Conservation (phyloP, 2,113 vertebrate species). For the Dinomys branickii region DNA sequence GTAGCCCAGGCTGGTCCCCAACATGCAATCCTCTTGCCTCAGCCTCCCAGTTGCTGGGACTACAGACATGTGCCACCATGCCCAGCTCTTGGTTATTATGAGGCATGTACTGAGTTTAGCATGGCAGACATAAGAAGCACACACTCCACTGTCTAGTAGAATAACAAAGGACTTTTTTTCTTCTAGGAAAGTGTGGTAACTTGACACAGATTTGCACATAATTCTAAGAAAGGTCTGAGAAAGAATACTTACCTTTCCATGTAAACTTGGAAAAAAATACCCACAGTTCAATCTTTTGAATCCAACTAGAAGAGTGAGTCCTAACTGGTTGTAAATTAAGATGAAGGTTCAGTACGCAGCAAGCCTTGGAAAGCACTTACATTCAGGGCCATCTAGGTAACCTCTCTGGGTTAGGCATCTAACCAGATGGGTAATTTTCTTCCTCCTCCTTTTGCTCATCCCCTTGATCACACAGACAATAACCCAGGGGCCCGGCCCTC, state of each 20-base stretch:
- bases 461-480: not conserved
- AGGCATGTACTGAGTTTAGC: not conserved
- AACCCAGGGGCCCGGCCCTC: not conserved
- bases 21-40: not conserved
- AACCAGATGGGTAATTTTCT: not conserved
- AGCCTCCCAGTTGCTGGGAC: not conserved
- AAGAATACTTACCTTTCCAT: constrained; percentile 25
- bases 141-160: not conserved
- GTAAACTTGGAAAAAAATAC: constrained; percentile 5
- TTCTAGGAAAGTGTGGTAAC: constrained; percentile 44
- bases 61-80: not conserved
- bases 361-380: constrained; percentile 7
- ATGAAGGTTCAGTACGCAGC: not conserved
- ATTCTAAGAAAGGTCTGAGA: constrained; percentile 55
- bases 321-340: not conserved
- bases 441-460: not conserved
- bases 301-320: constrained; percentile 32
- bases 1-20: not conserved
- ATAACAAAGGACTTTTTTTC: not conserved
- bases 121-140: not conserved
- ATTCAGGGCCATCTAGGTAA: not conserved
- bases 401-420: no score
- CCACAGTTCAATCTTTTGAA: not conserved
- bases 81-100: not conserved
- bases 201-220: constrained; percentile 30